Evolutionary conservation across 2,113 vertebrate species (phyloP), one percentile per base, ranked within the genome.

Genomic region (Tragulus kanchil): DNA sequence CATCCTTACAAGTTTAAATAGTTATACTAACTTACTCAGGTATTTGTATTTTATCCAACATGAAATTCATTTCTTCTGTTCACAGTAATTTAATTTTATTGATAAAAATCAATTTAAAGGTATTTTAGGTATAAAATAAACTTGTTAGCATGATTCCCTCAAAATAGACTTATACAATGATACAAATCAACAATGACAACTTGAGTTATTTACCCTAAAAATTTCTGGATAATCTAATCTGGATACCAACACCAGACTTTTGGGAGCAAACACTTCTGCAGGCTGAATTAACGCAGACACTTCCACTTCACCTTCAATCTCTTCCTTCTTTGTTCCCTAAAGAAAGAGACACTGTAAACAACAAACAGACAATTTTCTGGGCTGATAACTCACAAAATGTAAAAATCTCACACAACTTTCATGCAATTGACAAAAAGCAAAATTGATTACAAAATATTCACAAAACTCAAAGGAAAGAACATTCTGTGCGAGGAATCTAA

Each of bases 221-320:
- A 99, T 99, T 99, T 99, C 99, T 17, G 99, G 99, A 98, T 99
- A 99, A 99, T 99, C 99, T 95, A 99, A 98, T 98, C 99, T 99
- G 98, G 99, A 99, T 64, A 99, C 99, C 85, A 99, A 98, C 92
- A 99, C 99, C 96, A 99, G 98, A 98, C 99, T 99, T 98, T 99
- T 99, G 93, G 99, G 99, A 98, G 99, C 99, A 99, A 99, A 99
- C 21, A 99, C 99, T 99, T 99, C 99, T 89, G 99, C 99, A 96
- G 99, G 99, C 12, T 99, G 99, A 98, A 99, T 99, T 98, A 99
- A 98, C 89, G 99, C 99, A 96, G 99, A 98, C n/a, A 99, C 99
- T 77, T 99, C 99, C 52, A 99, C 99, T 98, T 99, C 99, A 93
- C 98, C 99, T 97, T 99, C 99, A 62, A 98, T 90, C 92, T 99